Conservation (phyloP, 1,140 invertebrate genomes). For the Diorhabda elongata region DNA sequence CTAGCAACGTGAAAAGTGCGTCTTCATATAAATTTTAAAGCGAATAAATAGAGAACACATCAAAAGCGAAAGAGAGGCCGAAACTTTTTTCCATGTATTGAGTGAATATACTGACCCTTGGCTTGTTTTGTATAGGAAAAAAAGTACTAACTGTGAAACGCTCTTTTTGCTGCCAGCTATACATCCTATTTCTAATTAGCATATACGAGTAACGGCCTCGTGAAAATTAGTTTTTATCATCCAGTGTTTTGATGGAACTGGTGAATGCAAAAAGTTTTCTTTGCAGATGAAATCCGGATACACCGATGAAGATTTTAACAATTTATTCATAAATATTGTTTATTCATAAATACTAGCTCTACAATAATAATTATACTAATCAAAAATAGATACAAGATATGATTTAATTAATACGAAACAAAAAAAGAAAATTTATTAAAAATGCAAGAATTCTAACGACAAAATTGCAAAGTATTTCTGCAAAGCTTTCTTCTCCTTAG, state of each 20-base stretch:
- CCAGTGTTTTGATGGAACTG: conserved; percentile 17
- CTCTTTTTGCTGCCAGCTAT: conserved; percentile 38
- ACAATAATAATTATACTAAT: too few relatives aligned
- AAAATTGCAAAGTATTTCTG: too few relatives aligned
- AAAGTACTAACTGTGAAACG: conserved; percentile 37
- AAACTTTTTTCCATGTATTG: conserved; percentile 35
- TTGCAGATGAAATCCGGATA: not conserved
- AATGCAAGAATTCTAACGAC: too few relatives aligned
- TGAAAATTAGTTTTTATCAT: conserved; percentile 40
- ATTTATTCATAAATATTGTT: too few relatives aligned
- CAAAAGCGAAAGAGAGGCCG: conserved; percentile 35
- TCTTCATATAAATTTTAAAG: conserved; percentile 22
- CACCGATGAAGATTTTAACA: too few relatives aligned
- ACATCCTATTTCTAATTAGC: conserved; percentile 42
- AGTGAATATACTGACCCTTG: conserved; percentile 41
- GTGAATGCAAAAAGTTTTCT: conserved; percentile 9
- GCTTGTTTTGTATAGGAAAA: conserved; percentile 38
- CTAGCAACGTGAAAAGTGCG: conserved; percentile 14
- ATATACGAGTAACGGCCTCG: conserved; percentile 32
- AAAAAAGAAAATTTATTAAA: too few relatives aligned
- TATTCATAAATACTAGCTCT: too few relatives aligned
- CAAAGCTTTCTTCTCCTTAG: too few relatives aligned
- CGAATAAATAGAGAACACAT: conserved; percentile 25
- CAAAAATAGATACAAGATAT: too few relatives aligned
- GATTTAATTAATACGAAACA: too few relatives aligned